Conservation (phyloP, 2,888 invertebrate genomes). For the Lamellibrachia columna region DNA sequence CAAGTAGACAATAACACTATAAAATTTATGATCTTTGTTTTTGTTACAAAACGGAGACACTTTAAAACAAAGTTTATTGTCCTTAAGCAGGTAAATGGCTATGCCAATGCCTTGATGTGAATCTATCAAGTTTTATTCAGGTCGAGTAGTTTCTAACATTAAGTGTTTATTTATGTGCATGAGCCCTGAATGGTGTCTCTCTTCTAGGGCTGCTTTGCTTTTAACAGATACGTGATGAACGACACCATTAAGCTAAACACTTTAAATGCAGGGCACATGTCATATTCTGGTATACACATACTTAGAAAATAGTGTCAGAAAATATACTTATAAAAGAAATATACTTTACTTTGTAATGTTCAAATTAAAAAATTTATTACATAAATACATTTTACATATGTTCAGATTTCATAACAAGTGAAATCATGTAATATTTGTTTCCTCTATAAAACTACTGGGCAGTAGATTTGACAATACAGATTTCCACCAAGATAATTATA, state of each 20-base stretch:
- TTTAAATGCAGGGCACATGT: neutral
- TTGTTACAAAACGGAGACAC: neutral
- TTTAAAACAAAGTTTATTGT: neutral
- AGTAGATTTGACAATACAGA: neutral
- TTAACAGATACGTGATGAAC: neutral
- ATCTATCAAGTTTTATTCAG: conserved; percentile 16
- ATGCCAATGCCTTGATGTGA: neutral
- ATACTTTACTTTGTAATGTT: neutral
- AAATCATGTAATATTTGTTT: neutral
- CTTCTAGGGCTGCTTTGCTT: neutral
- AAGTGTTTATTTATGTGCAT: neutral
- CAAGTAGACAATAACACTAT: neutral
- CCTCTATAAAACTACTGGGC: neutral
- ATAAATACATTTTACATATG: neutral
- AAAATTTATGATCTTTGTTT: neutral
- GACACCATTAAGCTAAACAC: neutral
- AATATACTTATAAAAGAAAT: neutral
- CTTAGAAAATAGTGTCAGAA: neutral
- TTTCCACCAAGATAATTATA: neutral
- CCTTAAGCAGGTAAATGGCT: neutral
- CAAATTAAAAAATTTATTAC: neutral
- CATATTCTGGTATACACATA: neutral
- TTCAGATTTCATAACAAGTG: neutral
- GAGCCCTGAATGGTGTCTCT: neutral
- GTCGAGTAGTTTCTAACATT: neutral